Evolutionary conservation across 2,888 invertebrate genomes (phyloP).

Genomic region (Meta bourneti): DNA sequence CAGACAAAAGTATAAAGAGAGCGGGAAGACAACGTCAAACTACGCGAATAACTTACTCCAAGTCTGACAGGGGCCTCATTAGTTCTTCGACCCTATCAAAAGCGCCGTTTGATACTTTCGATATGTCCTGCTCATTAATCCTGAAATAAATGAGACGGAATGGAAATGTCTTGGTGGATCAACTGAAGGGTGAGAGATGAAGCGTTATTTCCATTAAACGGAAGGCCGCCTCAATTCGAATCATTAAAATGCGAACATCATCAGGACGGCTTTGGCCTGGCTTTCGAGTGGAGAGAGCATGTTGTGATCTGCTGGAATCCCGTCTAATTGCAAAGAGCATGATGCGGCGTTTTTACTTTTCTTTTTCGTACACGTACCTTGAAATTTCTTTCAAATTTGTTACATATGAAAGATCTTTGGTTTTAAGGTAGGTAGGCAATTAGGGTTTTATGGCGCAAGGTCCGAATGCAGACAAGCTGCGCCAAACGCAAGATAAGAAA

Average conservation of each 20-base stretch:
- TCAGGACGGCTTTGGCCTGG: not conserved
- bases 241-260: conserved; percentile 22
- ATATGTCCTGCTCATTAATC: conserved; percentile 35
- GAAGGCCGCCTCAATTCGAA: not conserved
- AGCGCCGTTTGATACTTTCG: not conserved
- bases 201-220: conserved; percentile 4
- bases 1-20: too few relatives aligned
- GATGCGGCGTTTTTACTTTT: conserved; percentile 15
- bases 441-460: too few relatives aligned
- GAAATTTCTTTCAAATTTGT: not conserved
- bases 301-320: not conserved
- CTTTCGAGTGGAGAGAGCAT: too few relatives aligned
- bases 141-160: conserved; percentile 22
- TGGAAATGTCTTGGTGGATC: not conserved
- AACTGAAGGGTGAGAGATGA: not conserved
- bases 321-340: conserved; percentile 7
- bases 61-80: conserved; percentile 22
- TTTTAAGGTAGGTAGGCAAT: too few relatives aligned
- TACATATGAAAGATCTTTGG: not conserved
- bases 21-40: not conserved
- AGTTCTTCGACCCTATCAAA: conserved; percentile 6
- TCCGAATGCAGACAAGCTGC: too few relatives aligned
- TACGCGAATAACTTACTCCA: not conserved
- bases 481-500: too few relatives aligned
- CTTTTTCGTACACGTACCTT: not conserved